Evolutionary conservation across 2,888 invertebrate genomes (phyloP).

Genomic region (Cybosia mesomella): DNA sequence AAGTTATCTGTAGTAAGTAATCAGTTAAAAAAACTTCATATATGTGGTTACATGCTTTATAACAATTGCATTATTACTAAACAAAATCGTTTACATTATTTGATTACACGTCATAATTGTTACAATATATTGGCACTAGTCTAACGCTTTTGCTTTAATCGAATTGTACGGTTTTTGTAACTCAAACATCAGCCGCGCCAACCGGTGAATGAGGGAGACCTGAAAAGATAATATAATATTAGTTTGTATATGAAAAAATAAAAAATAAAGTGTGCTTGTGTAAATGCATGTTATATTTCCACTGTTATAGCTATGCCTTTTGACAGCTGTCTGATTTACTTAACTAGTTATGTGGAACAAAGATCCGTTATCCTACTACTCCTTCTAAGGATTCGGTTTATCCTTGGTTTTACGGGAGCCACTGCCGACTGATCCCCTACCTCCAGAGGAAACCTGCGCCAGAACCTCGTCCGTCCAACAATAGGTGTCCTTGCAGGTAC

Average conservation of each 20-base stretch:
- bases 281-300: too few relatives aligned
- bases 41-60: slow-evolving; percentile 38
- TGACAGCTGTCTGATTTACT: not conserved
- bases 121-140: slow-evolving; percentile 27
- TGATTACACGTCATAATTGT: slow-evolving; percentile 25
- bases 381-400: too few relatives aligned
- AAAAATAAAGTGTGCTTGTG: too few relatives aligned
- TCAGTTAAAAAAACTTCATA: slow-evolving; percentile 1
- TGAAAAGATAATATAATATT: slow-evolving; percentile 46
- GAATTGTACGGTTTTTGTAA: slow-evolving; percentile 54
- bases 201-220: slow-evolving; percentile 83
- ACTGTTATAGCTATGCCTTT: too few relatives aligned
- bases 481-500: too few relatives aligned
- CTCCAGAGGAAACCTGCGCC: too few relatives aligned
- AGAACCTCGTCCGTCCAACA: too few relatives aligned
- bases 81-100: slow-evolving; percentile 43
- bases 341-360: too few relatives aligned
- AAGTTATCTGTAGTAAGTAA: not conserved
- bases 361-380: too few relatives aligned
- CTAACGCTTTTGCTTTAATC: slow-evolving; percentile 45
- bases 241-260: not conserved
- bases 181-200: slow-evolving; percentile 79
- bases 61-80: slow-evolving; percentile 25
- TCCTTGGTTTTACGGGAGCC: too few relatives aligned
- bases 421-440: too few relatives aligned